Evolutionary conservation across 2,113 vertebrate species (phyloP).

Genomic region (Microcebus tavaratra): DNA sequence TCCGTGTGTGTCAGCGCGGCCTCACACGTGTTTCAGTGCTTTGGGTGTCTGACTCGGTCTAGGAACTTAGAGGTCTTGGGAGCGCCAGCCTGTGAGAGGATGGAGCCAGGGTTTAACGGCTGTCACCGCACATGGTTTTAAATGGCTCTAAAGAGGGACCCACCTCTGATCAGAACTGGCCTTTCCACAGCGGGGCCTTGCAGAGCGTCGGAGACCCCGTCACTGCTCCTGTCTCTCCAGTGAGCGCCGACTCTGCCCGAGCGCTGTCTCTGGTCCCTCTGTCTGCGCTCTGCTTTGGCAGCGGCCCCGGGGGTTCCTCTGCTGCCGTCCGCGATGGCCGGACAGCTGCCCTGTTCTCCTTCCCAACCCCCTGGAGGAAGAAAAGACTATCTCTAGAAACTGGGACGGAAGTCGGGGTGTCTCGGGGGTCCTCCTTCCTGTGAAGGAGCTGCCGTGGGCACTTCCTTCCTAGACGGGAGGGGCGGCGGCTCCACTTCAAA

Average conservation of each 20-base stretch:
- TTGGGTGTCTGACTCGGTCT: neutral
- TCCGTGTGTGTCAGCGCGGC: neutral
- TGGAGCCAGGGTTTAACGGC: neutral
- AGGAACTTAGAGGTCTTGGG: neutral
- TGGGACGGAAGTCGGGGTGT: constrained; percentile 47
- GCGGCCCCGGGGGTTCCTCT: constrained; percentile 69
- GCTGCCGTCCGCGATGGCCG: neutral
- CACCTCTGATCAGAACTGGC: fast-evolving
- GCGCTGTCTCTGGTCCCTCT: constrained; percentile 14
- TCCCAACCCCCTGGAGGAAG: constrained; percentile 50
- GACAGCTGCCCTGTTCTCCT: neutral
- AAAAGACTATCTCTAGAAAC: constrained; percentile 77
- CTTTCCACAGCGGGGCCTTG: too few species aligned
- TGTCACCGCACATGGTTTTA: fast-evolving
- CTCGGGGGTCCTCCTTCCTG: constrained; percentile 85
- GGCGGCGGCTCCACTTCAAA: constrained; percentile 81
- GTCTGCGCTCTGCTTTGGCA: constrained; percentile 74
- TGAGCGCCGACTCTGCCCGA: neutral
- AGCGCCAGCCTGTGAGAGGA: neutral
- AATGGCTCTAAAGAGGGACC: too few species aligned
- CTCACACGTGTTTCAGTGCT: neutral
- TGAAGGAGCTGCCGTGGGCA: constrained; percentile 79
- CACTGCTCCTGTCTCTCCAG: neutral
- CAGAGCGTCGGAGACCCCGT: fast-evolving
- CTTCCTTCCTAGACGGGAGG: constrained; percentile 66